Evolutionary conservation across 2,888 invertebrate genomes (phyloP).

Genomic region (Vanessa cardui): DNA sequence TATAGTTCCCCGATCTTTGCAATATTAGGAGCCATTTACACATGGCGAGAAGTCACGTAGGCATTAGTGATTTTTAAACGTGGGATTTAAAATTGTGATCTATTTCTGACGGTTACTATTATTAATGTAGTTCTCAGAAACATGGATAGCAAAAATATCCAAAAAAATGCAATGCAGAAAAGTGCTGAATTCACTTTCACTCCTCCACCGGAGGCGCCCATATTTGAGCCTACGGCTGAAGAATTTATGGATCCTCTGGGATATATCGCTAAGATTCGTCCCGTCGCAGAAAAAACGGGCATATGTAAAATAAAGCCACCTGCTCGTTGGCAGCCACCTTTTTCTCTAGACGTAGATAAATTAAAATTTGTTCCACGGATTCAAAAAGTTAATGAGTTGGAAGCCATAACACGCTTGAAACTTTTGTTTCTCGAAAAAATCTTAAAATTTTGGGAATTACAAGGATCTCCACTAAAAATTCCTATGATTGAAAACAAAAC

Average conservation of each 20-base stretch:
- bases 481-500: slow-evolving; percentile 88
- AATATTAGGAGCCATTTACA: slow-evolving; percentile 77
- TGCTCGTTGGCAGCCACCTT: slow-evolving; percentile 89
- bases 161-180: slow-evolving; percentile 80
- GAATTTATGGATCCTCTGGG: slow-evolving; percentile 89
- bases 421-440: slow-evolving; percentile 88
- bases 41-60: slow-evolving; percentile 81
- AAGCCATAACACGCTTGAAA: slow-evolving; percentile 88
- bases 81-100: slow-evolving; percentile 21
- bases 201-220: slow-evolving; percentile 85
- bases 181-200: slow-evolving; percentile 79
- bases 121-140: slow-evolving; percentile 42
- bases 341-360: slow-evolving; percentile 88
- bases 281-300: slow-evolving; percentile 87
- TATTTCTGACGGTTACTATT: slow-evolving; percentile 26
- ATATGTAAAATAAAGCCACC: slow-evolving; percentile 91
- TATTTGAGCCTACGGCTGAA: slow-evolving; percentile 87
- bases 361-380: slow-evolving; percentile 80
- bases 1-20: slow-evolving; percentile 37
- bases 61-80: slow-evolving; percentile 49
- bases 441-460: slow-evolving; percentile 89
- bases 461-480: slow-evolving; percentile 85
- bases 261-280: slow-evolving; percentile 88
- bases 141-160: slow-evolving; percentile 78
- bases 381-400: slow-evolving; percentile 80